phyloP scores from a whole-genome alignment of 2,113 vertebrate species.

The Gila orcuttii region DNA sequence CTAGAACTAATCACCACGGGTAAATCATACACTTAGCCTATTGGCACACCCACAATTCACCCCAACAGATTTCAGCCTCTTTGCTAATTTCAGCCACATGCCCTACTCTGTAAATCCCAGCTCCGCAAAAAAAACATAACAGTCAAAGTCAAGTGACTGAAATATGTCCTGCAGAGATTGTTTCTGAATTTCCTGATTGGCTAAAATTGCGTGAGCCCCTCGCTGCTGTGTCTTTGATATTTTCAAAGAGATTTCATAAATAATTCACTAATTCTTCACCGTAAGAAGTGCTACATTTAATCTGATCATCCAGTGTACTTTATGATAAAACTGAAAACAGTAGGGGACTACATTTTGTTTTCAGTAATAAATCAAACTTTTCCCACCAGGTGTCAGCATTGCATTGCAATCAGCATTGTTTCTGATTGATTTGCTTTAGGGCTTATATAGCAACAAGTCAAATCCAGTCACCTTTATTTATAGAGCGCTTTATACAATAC shows the following conservation, averaged over 20 bases:
- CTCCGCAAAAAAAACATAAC: background rate
- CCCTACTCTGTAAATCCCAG: background rate
- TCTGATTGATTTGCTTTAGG: background rate
- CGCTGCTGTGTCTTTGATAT: background rate
- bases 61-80: background rate
- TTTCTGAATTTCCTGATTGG: background rate
- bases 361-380: background rate
- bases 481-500: no score
- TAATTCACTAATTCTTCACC: background rate
- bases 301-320: background rate
- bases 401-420: background rate
- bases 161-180: background rate
- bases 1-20: slow-evolving; percentile 91
- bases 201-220: background rate
- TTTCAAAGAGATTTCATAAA: background rate
- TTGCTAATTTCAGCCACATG: slow-evolving; percentile 1
- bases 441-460: background rate
- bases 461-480: no score
- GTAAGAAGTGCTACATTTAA: background rate
- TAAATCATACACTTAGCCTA: slow-evolving; percentile 57
- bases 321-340: background rate
- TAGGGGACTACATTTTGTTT: background rate
- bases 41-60: slow-evolving; percentile 7
- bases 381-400: slow-evolving; percentile 68
- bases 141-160: background rate